Percentiles rank a stretch among this genome's conserved stretches.
Evolutionary conservation across 2,113 vertebrate species (phyloP).

Genomic region (Abramis brama): DNA sequence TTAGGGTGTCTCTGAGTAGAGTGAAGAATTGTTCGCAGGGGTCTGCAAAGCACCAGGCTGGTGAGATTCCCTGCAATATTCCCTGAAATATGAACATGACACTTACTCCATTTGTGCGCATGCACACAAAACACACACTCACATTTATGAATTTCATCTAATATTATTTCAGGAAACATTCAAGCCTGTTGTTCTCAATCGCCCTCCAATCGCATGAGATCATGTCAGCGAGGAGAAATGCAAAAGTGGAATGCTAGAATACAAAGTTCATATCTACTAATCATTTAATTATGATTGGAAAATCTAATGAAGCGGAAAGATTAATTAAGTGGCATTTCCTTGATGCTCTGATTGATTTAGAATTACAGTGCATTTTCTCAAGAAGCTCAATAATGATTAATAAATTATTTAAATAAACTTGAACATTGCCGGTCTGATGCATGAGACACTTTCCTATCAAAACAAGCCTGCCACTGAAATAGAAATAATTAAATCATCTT

Average conservation of each 20-base stretch:
- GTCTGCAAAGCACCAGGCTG: not conserved
- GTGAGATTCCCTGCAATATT: not conserved
- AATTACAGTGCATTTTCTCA: conserved; percentile 37
- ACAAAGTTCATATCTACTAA: conserved; percentile 61
- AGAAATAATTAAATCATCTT: not conserved
- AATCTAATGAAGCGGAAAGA: conserved; percentile 56
- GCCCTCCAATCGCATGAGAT: conserved; percentile 40
- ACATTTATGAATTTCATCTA: conserved; percentile 19
- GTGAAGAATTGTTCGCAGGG: not conserved
- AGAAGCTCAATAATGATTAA: conserved; percentile 29
- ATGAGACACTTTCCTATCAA: conserved; percentile 18
- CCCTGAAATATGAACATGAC: not conserved
- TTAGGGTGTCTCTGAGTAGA: conserved; percentile 16
- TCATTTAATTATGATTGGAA: conserved; percentile 58
- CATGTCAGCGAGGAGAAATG: conserved; percentile 18
- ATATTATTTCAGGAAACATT: conserved; percentile 24
- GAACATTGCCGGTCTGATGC: not conserved
- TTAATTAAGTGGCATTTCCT: conserved; percentile 61
- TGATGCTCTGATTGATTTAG: conserved; percentile 50
- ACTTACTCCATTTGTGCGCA: not conserved
- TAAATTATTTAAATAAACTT: conserved; percentile 19
- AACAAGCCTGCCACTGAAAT: not conserved
- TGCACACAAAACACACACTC: conserved; percentile 33
- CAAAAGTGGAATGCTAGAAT: conserved; percentile 44
- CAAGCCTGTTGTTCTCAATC: conserved; percentile 17